Conservation (phyloP, 2,113 vertebrate species). For the Nettapus auritus region DNA sequence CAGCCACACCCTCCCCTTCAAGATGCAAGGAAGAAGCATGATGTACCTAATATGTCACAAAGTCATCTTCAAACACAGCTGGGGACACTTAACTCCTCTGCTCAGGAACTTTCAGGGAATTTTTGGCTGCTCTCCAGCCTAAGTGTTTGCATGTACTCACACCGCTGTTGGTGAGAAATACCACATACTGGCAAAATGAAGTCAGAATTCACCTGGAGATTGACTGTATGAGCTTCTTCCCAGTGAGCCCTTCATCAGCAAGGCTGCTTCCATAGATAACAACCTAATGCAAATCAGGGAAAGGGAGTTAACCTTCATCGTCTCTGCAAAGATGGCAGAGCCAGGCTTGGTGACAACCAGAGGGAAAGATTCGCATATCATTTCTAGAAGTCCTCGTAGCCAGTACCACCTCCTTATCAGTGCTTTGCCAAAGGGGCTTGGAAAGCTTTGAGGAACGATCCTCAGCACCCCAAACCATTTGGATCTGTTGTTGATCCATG, state of each 20-base stretch:
- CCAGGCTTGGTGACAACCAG: accelerated
- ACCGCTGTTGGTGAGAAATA: background rate
- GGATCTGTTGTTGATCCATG: accelerated
- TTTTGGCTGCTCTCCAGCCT: background rate
- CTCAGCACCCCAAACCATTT: background rate
- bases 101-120: background rate
- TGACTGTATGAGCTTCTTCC: background rate
- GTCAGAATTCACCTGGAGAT: background rate
- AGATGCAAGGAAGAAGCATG: accelerated
- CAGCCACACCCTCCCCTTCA: background rate
- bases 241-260: accelerated
- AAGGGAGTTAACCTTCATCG: accelerated
- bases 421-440: background rate
- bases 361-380: accelerated
- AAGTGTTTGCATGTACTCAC: accelerated
- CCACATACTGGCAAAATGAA: background rate
- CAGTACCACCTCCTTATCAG: background rate
- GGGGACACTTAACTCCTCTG: background rate
- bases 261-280: background rate
- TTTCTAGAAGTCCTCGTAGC: background rate
- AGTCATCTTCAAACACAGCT: background rate
- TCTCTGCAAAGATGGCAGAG: background rate
- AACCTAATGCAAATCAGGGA: accelerated
- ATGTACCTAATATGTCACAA: background rate
- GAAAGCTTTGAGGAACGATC: background rate